A percentile compares a stretch with the other conserved stretches of the same genome.
These are phyloP conservation scores for Stigmatopora nigra DNA, from an alignment of 2,113 vertebrate species.

Conservation along the genomic window DNA sequence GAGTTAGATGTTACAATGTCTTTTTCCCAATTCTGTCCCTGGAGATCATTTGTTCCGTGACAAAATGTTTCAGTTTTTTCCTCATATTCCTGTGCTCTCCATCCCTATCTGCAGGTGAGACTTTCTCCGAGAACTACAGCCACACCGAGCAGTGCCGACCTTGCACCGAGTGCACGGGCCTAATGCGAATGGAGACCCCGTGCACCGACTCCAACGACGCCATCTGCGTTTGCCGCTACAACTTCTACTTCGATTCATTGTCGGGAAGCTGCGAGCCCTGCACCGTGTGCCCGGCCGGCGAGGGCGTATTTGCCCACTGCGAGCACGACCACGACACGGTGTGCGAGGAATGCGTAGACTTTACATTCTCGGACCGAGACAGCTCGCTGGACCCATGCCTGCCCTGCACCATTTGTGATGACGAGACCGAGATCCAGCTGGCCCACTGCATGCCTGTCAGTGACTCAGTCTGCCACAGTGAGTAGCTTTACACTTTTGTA, in stretches of 20 bases:
- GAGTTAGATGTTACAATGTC: no score
- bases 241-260: slow-evolving; percentile 68
- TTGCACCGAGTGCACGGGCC: slow-evolving; percentile 80
- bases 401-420: slow-evolving; percentile 89
- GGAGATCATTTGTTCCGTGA: not conserved
- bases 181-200: slow-evolving; percentile 85
- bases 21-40: not conserved
- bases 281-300: slow-evolving; percentile 75
- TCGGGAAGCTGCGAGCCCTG: slow-evolving; percentile 72
- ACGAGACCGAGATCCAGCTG: slow-evolving; percentile 69
- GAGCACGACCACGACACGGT: slow-evolving; percentile 75
- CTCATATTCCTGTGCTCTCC: slow-evolving; percentile 7
- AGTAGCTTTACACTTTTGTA: slow-evolving; percentile 30
- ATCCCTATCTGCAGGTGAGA: slow-evolving; percentile 70
- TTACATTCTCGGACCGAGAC: slow-evolving; percentile 85
- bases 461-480: slow-evolving; percentile 80
- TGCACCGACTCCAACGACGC: slow-evolving; percentile 95
- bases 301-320: slow-evolving; percentile 78
- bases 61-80: not conserved
- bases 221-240: slow-evolving; percentile 81
- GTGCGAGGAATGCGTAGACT: slow-evolving; percentile 82
- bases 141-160: slow-evolving; percentile 76
- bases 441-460: slow-evolving; percentile 70
- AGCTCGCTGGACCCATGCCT: slow-evolving; percentile 91
- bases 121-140: slow-evolving; percentile 84